A percentile compares a stretch with the other conserved stretches of the same genome.
Evolutionary conservation across 2,888 invertebrate genomes (phyloP).

Genomic region (Tridacna crocea): DNA sequence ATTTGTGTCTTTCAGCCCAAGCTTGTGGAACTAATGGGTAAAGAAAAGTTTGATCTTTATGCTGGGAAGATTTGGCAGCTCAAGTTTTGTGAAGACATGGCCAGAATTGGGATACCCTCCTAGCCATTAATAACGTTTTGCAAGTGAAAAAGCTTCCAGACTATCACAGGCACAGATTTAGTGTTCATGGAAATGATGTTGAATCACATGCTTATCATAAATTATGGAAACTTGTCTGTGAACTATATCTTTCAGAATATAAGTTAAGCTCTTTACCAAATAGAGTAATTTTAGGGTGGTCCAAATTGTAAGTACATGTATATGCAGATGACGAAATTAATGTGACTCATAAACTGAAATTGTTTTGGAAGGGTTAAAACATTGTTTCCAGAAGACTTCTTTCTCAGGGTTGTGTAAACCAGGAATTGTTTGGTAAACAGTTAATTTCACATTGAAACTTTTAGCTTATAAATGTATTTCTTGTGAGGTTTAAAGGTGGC

Average conservation of each 20-base stretch:
- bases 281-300: background rate
- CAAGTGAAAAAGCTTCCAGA: constrained; percentile 37
- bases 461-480: background rate
- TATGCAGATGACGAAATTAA: background rate
- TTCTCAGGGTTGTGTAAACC: too few relatives aligned
- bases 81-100: constrained; percentile 83
- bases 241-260: background rate
- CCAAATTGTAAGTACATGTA: background rate
- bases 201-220: background rate
- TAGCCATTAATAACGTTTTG: constrained; percentile 57
- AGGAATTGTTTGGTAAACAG: too few relatives aligned
- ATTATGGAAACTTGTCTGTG: background rate
- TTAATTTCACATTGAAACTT: too few relatives aligned
- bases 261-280: background rate
- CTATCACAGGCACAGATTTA: background rate
- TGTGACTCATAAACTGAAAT: too few relatives aligned
- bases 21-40: constrained; percentile 80
- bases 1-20: constrained; percentile 75
- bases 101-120: constrained; percentile 62
- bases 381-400: too few relatives aligned
- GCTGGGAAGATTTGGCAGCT: constrained; percentile 85
- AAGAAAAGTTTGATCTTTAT: constrained; percentile 82
- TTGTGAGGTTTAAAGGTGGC: too few relatives aligned
- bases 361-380: too few relatives aligned
- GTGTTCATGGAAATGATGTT: background rate